Conservation (phyloP, 2,797 vertebrate genomes). For the Chaunax sp. region DNA sequence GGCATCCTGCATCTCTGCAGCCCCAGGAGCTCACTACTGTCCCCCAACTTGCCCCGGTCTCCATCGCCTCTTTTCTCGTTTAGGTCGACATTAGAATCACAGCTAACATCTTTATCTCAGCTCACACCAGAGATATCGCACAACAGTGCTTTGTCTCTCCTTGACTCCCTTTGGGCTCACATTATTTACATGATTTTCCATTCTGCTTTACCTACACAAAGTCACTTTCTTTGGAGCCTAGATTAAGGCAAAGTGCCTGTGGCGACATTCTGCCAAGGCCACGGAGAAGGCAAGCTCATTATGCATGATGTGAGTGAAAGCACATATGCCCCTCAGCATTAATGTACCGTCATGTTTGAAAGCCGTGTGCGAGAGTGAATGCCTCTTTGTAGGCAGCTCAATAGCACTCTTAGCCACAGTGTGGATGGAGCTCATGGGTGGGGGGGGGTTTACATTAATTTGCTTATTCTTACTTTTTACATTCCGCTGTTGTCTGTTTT, state of each 20-base stretch:
- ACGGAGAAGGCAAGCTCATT: conserved; percentile 43
- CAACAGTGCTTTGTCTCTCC: conserved; percentile 6
- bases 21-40: conserved; percentile 30
- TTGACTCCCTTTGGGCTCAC: background rate
- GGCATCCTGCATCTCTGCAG: conserved; percentile 41
- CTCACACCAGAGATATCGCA: background rate
- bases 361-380: conserved; percentile 53
- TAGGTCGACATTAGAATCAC: background rate
- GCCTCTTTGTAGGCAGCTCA: conserved; percentile 39
- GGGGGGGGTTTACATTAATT: conserved; percentile 49
- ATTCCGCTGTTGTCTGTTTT: conserved; percentile 37
- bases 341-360: conserved; percentile 57
- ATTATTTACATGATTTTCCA: conserved; percentile 19
- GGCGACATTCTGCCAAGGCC: conserved; percentile 19
- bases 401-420: too few relatives aligned
- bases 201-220: conserved; percentile 32
- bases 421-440: conserved; percentile 36
- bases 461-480: conserved; percentile 38
- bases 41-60: conserved; percentile 12
- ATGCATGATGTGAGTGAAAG: conserved; percentile 40
- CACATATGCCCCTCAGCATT: conserved; percentile 34
- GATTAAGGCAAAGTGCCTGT: conserved; percentile 36
- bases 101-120: conserved; percentile 1
- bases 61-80: background rate
- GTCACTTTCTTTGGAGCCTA: conserved; percentile 34